Evolutionary conservation across 2,888 invertebrate genomes (phyloP).

Genomic region (Acleris laterana): DNA sequence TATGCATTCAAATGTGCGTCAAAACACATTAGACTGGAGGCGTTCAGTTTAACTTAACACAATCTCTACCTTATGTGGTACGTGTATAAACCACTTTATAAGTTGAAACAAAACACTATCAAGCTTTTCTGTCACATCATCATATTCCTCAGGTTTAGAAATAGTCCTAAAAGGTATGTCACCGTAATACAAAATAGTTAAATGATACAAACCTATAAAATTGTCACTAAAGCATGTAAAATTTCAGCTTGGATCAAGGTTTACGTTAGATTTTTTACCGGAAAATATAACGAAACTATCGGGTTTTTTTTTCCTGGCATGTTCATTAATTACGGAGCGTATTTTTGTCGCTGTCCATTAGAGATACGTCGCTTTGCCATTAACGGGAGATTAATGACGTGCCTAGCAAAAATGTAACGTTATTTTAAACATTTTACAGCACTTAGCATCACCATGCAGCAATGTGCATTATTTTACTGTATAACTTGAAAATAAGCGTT

Average conservation of each 20-base stretch:
- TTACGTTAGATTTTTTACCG: slow-evolving; percentile 6
- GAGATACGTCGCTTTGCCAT: slow-evolving; percentile 68
- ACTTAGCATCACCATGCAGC: slow-evolving; percentile 27
- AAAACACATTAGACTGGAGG: too few relatives aligned
- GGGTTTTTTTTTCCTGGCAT: slow-evolving; percentile 51
- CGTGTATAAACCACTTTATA: too few relatives aligned
- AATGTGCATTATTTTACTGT: not conserved
- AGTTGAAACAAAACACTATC: too few relatives aligned
- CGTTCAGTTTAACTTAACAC: too few relatives aligned
- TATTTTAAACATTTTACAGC: slow-evolving; percentile 48
- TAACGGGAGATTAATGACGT: slow-evolving; percentile 70
- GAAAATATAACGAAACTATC: slow-evolving; percentile 22
- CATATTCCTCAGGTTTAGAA: too few relatives aligned
- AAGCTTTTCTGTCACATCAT: too few relatives aligned
- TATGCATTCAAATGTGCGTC: too few relatives aligned
- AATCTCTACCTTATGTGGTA: too few relatives aligned
- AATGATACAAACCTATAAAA: not conserved
- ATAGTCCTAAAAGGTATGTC: too few relatives aligned
- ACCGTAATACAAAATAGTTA: too few relatives aligned
- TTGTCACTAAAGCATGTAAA: not conserved
- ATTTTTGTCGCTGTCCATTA: slow-evolving; percentile 78
- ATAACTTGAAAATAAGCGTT: not conserved
- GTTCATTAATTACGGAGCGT: slow-evolving; percentile 72
- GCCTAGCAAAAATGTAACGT: slow-evolving; percentile 51
- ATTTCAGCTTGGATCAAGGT: not conserved